Base-by-base conservation (phyloP, 2,113 vertebrate species). In the Capricornis sumatraensis region DNA sequence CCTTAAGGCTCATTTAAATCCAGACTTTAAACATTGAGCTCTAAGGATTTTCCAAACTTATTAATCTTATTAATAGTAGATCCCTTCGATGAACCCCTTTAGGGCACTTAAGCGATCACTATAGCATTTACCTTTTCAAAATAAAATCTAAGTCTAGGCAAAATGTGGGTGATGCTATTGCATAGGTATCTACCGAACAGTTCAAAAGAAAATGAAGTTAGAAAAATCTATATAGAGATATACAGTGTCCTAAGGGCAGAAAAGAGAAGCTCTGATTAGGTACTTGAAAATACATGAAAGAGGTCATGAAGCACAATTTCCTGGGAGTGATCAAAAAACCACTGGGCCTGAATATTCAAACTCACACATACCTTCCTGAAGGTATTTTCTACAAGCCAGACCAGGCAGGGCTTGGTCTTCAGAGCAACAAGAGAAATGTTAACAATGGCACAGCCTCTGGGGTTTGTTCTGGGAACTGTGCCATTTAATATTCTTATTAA, bases 71-170 rank as follows among this genome's bases (percentile, higher is more conserved):
- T 87, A 92, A 62, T 33, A 94, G 67, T 43, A 81, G 82, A 87
- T 91, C 40, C 88, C 89, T 97, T 93, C 45, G 3, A 93, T 74
- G 89, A 89, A 67, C 3, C 6, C n/a, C 47, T 78, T 95, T 40
- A 85, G 50, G 87, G 50, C 71, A 92, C 81, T 62, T 62, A 87
- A 76, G n/a, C 52, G 87, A 89, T 84, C 85, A 79, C 4, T 17
- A 60, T 96, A 67, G 50, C 21, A 93, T 40, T 71, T 91, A 87
- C 45, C 82, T 96, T 98, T 94, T 86, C 45, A 94, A 97, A 91
- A 89, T 81, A 87, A 96, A 96, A 96, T 91, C 79, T 95, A 93
- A 89, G 89, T 87, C 57, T 6, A 78, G 93, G 79, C 47, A 95
- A 97, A 92, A 78, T 33, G 33, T 76, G 27, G 45, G 11, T 57